Percentiles rank a stretch among this genome's conserved stretches.
These are phyloP conservation scores for Macrotrachela quadricornifera DNA, from an alignment of 1,140 invertebrate species.

Conservation along the genomic window DNA sequence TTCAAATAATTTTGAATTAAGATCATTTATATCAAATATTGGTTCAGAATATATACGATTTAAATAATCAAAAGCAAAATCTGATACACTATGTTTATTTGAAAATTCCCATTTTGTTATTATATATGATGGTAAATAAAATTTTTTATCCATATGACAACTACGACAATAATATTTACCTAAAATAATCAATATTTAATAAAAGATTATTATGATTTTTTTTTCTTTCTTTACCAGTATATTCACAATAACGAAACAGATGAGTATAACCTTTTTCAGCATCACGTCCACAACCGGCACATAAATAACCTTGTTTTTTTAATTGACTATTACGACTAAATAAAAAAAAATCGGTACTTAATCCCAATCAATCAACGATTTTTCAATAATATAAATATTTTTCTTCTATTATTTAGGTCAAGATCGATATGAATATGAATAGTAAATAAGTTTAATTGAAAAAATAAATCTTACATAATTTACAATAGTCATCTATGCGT, in stretches of 20 bases:
- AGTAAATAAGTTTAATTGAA: too few species aligned
- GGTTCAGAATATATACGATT: conserved; percentile 55
- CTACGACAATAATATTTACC: conserved; percentile 58
- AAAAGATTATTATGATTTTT: too few species aligned
- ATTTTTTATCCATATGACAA: conserved; percentile 53
- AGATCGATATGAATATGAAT: too few species aligned
- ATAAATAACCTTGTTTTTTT: conserved; percentile 53
- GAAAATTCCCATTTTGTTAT: conserved; percentile 51
- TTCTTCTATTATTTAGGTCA: too few species aligned
- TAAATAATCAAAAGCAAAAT: conserved; percentile 53
- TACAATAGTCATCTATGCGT: too few species aligned
- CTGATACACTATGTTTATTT: conserved; percentile 46
- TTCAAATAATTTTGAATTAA: conserved; percentile 10
- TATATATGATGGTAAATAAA: conserved; percentile 52
- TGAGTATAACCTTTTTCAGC: conserved; percentile 40
- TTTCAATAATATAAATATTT: too few species aligned
- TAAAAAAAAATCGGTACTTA: too few species aligned
- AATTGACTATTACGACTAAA: conserved; percentile 41
- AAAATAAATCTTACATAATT: too few species aligned
- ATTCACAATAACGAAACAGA: conserved; percentile 49
- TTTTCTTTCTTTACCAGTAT: conserved; percentile 42
- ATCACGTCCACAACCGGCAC: conserved; percentile 62
- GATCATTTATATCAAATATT: conserved; percentile 44
- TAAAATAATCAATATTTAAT: too few species aligned
- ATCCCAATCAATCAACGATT: too few species aligned